Conservation (phyloP, 2,888 invertebrate species). For the Epinotia nisella region DNA sequence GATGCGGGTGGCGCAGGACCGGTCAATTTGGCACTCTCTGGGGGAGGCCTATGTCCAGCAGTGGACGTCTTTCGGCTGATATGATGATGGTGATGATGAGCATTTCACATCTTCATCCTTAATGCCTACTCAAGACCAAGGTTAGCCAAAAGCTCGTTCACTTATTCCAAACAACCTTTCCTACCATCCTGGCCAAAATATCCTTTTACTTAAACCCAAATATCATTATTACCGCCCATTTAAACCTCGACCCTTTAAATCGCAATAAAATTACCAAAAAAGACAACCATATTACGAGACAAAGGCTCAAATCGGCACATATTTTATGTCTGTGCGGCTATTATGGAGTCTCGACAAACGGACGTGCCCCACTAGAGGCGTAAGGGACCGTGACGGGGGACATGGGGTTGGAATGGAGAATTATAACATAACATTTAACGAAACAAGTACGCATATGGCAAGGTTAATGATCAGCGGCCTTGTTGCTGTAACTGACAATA, state of each 20-base stretch:
- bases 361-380: slow-evolving; percentile 14
- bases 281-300: slow-evolving; percentile 29
- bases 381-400: slow-evolving; percentile 7
- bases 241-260: slow-evolving; percentile 32
- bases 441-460: not conserved
- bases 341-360: slow-evolving; percentile 26
- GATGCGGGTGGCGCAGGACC: no score
- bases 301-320: slow-evolving; percentile 33
- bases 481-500: not conserved
- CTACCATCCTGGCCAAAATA: not conserved
- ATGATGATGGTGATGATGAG: no score
- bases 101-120: no score
- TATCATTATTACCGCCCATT: slow-evolving; percentile 22
- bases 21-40: no score
- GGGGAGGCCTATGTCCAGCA: no score
- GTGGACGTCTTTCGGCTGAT: no score
- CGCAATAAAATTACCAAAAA: slow-evolving; percentile 38
- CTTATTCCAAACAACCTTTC: slow-evolving; percentile 1
- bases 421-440: slow-evolving; percentile 11
- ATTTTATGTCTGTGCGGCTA: slow-evolving; percentile 24
- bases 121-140: no score
- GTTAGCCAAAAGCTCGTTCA: not conserved
- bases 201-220: slow-evolving; percentile 7
- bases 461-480: not conserved
- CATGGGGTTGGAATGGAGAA: not conserved